phyloP scores from a whole-genome alignment of 2,888 invertebrate genomes.

The Dorcus hopei region DNA sequence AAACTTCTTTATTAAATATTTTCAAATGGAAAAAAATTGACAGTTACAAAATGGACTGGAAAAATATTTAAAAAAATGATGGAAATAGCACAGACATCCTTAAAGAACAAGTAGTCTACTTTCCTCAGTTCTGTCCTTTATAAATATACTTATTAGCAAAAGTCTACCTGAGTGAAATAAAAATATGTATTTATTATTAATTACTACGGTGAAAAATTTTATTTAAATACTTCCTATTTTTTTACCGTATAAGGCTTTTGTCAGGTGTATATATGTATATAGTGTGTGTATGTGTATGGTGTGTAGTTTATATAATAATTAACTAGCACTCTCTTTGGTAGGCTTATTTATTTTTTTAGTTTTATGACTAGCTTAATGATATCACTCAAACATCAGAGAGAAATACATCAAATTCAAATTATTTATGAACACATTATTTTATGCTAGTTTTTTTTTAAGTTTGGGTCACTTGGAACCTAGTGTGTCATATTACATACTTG shows the following conservation, averaged over 20 bases:
- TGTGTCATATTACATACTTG: background rate
- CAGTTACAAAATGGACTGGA: too few species aligned
- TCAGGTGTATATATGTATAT: constrained; percentile 9
- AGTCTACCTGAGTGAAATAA: constrained; percentile 37
- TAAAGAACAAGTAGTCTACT: too few species aligned
- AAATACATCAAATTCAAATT: background rate
- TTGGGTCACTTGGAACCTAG: constrained; percentile 6
- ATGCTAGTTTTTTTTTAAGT: background rate
- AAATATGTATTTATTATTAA: constrained; percentile 27
- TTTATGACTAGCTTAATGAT: constrained; percentile 36
- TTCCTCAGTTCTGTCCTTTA: too few species aligned
- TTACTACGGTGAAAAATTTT: constrained; percentile 1
- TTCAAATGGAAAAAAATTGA: too few species aligned
- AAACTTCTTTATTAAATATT: too few species aligned
- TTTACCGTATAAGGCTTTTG: constrained; percentile 14
- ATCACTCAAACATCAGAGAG: constrained; percentile 27
- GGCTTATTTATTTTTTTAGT: constrained; percentile 25
- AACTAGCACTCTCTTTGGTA: constrained; percentile 32
- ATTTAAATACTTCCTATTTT: background rate
- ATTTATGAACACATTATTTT: background rate
- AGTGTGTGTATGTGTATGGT: constrained; percentile 22
- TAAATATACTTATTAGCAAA: constrained; percentile 11
- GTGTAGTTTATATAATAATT: constrained; percentile 14
- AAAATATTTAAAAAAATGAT: too few species aligned
- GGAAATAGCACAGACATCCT: too few species aligned